These are phyloP conservation scores for Leucoptera coffeella DNA, from an alignment of 2,888 invertebrate species.

Conservation along the genomic window DNA sequence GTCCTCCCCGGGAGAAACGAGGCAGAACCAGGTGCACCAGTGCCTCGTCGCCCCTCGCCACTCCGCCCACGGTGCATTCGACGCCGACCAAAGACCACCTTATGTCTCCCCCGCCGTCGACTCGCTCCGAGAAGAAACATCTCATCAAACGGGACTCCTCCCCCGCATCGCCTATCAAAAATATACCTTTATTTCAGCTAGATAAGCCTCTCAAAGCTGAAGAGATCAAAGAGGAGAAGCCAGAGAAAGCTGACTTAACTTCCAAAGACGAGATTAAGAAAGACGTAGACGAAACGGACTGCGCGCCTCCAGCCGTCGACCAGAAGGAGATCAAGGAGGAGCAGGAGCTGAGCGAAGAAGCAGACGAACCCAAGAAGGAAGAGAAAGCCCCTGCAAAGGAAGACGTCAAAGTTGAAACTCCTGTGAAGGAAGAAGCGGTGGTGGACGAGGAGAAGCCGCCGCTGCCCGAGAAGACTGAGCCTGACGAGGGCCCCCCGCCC, in stretches of 20 bases:
- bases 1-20: conserved; percentile 35
- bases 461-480: conserved; percentile 22
- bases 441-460: conserved; percentile 20
- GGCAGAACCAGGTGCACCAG: conserved; percentile 35
- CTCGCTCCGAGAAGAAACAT: conserved; percentile 28
- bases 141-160: conserved; percentile 32
- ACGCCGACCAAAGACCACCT: conserved; percentile 25
- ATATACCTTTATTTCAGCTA: conserved; percentile 18
- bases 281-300: conserved; percentile 28
- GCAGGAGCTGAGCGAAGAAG: conserved; percentile 8
- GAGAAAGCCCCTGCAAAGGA: conserved; percentile 9
- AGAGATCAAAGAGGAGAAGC: conserved; percentile 17
- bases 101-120: conserved; percentile 10
- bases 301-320: neutral
- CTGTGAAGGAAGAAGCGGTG: conserved; percentile 13
- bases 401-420: too few relatives aligned
- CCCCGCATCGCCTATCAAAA: conserved; percentile 24
- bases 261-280: conserved; percentile 43
- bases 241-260: conserved; percentile 30
- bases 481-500: too few relatives aligned
- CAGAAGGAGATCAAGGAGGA: conserved; percentile 8
- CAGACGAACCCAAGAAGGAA: too few relatives aligned
- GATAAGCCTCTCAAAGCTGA: conserved; percentile 26
- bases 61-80: conserved; percentile 17
- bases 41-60: conserved; percentile 28